Base-by-base conservation (phyloP, 2,113 vertebrate species). In the Acrocephalus arundinaceus region DNA sequence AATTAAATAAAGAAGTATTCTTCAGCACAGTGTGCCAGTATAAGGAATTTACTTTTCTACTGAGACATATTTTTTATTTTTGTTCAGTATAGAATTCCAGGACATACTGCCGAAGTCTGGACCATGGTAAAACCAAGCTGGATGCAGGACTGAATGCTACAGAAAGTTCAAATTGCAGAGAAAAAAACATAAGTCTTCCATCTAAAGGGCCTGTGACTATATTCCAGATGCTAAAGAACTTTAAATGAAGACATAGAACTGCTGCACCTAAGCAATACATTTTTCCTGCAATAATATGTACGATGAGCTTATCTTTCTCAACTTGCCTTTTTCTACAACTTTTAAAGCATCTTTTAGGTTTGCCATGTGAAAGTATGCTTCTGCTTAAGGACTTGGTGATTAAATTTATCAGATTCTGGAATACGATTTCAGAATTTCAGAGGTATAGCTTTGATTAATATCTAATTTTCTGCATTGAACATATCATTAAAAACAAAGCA, bases 311-410 rank as follows among this genome's bases (percentile, higher is more conserved):
- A 17, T 73, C 23, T 45, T 85, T 75, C 48, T 41, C 13, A 30
- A 15, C 3, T 54, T 63, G 10, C 1, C 6, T 62, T 86, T 85
- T 68, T 31, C 27, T 15, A 30, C 15, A 71, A 9, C 9, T 85
- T 71, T 14, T 35, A 30, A 71, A 75, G 2, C 8, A 67, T 55
- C 4, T 10, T 54, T 70, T 61, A 39, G 11, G 30, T 43, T 86
- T 49, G 8, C 8, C 7, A 9, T 35, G 7, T 48, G 28, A 89
- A 72, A 83, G 1, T 13, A n/a, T 0, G 0, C 15, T 79, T 39
- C 51, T n/a, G 7, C 15, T 63, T 20, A 78, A 85, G 30, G 59
- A 43, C 9, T 48, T 13, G 6, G 7, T 7, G 3, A 43, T 35
- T 51, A 59, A 84, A 43, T 57, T 61, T 39, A 23, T 33, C 45